Conservation (phyloP, 2,888 invertebrate species). For the Thereva unica region DNA sequence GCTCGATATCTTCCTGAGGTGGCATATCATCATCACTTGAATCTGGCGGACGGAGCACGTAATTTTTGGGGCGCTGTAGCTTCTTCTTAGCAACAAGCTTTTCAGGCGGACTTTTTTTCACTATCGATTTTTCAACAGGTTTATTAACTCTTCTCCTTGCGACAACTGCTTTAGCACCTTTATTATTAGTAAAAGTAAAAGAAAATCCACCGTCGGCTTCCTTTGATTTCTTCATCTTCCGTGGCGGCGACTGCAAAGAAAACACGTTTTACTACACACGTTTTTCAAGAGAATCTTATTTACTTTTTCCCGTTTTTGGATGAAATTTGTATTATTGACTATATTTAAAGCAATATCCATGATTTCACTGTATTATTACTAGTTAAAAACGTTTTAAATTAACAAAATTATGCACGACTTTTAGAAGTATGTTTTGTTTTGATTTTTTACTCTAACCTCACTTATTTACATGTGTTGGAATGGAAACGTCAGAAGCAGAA, state of each 20-base stretch:
- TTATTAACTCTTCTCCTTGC: slow-evolving; percentile 47
- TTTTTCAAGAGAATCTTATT: not conserved
- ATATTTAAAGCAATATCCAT: slow-evolving; percentile 36
- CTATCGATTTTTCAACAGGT: slow-evolving; percentile 17
- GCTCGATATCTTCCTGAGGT: not conserved
- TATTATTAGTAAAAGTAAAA: slow-evolving; percentile 49
- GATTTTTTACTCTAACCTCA: slow-evolving; percentile 28
- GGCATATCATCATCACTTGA: not conserved
- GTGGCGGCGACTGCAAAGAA: not conserved
- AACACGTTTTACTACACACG: not conserved
- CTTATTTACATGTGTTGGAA: slow-evolving; percentile 3
- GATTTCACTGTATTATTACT: not conserved
- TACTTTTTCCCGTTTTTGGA: not conserved
- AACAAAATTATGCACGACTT: not conserved
- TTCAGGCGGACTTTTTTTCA: slow-evolving; percentile 13
- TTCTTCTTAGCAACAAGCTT: slow-evolving; percentile 5
- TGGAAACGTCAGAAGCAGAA: not conserved
- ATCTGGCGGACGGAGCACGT: not conserved
- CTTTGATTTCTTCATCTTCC: not conserved
- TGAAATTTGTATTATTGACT: not conserved
- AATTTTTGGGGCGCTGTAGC: not conserved
- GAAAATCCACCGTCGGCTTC: slow-evolving; percentile 44
- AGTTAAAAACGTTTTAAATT: not conserved
- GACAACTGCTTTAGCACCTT: slow-evolving; percentile 54
- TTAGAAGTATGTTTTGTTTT: slow-evolving; percentile 21